Conservation (phyloP, 2,113 vertebrate genomes). For the Mesembrinibis cayennensis region DNA sequence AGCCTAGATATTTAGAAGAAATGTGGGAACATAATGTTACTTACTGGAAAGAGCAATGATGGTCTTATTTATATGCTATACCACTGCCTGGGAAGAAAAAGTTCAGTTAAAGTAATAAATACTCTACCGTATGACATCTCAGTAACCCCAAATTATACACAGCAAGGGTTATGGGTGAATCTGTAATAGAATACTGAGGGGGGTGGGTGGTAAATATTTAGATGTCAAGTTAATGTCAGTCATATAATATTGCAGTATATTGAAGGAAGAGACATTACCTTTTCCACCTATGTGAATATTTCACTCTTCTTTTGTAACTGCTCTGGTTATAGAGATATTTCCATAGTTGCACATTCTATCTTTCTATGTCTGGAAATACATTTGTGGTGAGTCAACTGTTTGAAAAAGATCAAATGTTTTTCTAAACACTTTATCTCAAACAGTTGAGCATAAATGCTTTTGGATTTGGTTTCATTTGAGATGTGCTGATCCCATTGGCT, state of each 20-base stretch:
- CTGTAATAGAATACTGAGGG: background rate
- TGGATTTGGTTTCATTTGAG: constrained; percentile 10
- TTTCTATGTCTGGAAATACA: background rate
- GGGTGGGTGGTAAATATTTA: background rate
- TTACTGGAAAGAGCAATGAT: background rate
- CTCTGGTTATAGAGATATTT: background rate
- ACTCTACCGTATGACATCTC: background rate
- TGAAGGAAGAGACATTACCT: background rate
- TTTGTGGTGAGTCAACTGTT: background rate
- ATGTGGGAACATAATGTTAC: background rate
- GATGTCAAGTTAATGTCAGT: background rate
- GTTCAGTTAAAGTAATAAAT: background rate
- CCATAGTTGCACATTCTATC: background rate
- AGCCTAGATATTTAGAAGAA: background rate
- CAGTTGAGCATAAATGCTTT: background rate
- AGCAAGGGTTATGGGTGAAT: background rate
- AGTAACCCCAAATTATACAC: background rate
- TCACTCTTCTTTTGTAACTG: background rate
- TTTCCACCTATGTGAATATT: background rate
- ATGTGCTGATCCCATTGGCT: background rate
- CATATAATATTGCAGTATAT: background rate
- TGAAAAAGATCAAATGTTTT: background rate
- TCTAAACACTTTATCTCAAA: background rate
- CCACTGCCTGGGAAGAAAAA: background rate
- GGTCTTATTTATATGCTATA: background rate